Conservation (phyloP, 2,797 vertebrate genomes). For the Tangara arthus region DNA sequence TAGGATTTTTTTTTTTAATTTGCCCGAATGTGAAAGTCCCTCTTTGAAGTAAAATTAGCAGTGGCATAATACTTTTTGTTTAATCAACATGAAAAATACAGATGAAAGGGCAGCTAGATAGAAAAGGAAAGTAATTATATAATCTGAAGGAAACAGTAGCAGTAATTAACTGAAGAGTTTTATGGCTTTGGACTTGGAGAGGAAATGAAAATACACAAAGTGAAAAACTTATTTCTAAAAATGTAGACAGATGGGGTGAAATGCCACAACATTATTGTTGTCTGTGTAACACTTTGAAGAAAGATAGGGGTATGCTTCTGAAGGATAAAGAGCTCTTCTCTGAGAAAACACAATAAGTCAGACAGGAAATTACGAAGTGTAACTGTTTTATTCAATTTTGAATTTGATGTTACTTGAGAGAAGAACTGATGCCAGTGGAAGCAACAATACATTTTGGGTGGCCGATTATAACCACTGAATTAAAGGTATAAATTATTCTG, state of each 20-base stretch:
- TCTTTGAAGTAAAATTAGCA: conserved; percentile 31
- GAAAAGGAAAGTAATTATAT: background rate
- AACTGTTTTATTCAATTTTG: background rate
- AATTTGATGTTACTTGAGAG: background rate
- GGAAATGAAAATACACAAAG: background rate
- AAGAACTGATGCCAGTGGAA: background rate
- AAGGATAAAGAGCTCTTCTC: background rate
- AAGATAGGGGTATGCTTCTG: background rate
- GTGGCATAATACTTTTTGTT: background rate
- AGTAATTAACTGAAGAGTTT: conserved; percentile 16
- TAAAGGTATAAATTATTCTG: background rate
- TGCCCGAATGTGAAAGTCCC: background rate
- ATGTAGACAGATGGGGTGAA: background rate
- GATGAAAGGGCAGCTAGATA: background rate
- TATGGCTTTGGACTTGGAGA: background rate
- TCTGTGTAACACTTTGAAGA: background rate
- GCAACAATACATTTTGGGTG: background rate
- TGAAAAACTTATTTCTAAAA: background rate
- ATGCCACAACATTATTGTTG: background rate
- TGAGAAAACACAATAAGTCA: background rate
- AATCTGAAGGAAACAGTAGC: background rate
- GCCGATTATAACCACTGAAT: background rate
- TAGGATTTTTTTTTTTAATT: background rate
- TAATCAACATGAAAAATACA: conserved; percentile 1
- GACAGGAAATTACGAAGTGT: background rate